These are phyloP conservation scores for Glossophaga mutica DNA, from an alignment of 2,797 vertebrate species.

Conservation along the genomic window DNA sequence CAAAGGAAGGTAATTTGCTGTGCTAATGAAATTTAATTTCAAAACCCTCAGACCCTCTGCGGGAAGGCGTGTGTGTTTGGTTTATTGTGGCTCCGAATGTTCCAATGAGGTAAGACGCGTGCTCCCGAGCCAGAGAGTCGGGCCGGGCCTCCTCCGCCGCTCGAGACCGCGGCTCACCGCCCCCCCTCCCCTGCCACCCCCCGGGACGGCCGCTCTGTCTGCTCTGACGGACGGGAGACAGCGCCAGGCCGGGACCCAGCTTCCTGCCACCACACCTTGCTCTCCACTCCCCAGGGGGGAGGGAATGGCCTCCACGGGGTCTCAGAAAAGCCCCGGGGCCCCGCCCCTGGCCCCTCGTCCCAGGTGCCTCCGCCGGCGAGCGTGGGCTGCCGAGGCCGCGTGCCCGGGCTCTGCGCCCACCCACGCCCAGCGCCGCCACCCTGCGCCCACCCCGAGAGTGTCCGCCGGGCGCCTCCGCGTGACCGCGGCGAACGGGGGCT, in stretches of 20 bases:
- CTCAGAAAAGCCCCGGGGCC: background rate
- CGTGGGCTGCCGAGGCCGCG: accelerated
- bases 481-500: background rate
- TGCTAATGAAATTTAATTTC: background rate
- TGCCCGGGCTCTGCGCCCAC: background rate
- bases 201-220: background rate
- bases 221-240: background rate
- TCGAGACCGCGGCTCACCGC: background rate
- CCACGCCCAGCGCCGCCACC: background rate
- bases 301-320: background rate
- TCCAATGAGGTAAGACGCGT: background rate
- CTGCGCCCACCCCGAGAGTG: too few relatives aligned
- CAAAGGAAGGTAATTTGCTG: background rate
- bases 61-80: background rate
- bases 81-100: background rate
- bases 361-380: background rate
- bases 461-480: background rate
- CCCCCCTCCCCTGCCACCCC: too few relatives aligned
- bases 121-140: background rate
- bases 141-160: too few relatives aligned
- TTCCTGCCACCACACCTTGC: background rate
- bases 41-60: background rate
- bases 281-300: background rate
- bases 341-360: accelerated
- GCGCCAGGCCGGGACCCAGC: background rate